Conservation (phyloP, 2,797 vertebrate genomes). For the Micropoecilia bifurca region DNA sequence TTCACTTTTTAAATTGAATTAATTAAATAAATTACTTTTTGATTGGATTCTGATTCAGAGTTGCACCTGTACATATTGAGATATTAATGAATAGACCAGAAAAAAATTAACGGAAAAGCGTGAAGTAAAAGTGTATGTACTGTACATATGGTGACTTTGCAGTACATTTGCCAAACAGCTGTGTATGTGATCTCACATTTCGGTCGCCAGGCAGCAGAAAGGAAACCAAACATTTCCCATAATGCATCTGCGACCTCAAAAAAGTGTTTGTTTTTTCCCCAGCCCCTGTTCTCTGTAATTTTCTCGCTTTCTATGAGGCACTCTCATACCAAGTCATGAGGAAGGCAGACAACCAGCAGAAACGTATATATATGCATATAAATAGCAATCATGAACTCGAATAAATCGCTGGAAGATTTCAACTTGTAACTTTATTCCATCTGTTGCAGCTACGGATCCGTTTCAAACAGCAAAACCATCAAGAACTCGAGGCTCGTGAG, state of each 20-base stretch:
- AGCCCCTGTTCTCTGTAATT: constrained; percentile 56
- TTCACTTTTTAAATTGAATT: background rate
- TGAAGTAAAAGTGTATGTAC: constrained; percentile 20
- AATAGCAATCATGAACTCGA: background rate
- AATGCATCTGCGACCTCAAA: constrained; percentile 78
- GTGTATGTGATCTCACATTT: constrained; percentile 33
- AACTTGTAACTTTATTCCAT: constrained; percentile 39
- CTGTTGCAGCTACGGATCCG: constrained; percentile 87
- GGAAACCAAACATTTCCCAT: constrained; percentile 66
- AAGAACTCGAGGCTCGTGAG: constrained; percentile 96
- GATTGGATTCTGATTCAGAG: background rate
- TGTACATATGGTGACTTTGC: constrained; percentile 35
- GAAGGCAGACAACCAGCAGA: constrained; percentile 31
- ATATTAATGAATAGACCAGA: background rate
- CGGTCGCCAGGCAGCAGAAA: constrained; percentile 47
- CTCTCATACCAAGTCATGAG: constrained; percentile 54
- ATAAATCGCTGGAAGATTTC: constrained; percentile 27
- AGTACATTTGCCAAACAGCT: constrained; percentile 43
- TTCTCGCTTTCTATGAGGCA: constrained; percentile 47
- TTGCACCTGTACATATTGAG: background rate
- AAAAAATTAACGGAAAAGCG: constrained; percentile 16
- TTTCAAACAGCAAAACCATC: constrained; percentile 90
- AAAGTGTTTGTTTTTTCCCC: constrained; percentile 66
- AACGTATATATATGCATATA: constrained; percentile 2
- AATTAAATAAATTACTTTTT: background rate